Percentiles rank a stretch among this genome's conserved stretches.
Conservation (phyloP, 2,797 vertebrate genomes). For the Hemibagrus guttatus region DNA sequence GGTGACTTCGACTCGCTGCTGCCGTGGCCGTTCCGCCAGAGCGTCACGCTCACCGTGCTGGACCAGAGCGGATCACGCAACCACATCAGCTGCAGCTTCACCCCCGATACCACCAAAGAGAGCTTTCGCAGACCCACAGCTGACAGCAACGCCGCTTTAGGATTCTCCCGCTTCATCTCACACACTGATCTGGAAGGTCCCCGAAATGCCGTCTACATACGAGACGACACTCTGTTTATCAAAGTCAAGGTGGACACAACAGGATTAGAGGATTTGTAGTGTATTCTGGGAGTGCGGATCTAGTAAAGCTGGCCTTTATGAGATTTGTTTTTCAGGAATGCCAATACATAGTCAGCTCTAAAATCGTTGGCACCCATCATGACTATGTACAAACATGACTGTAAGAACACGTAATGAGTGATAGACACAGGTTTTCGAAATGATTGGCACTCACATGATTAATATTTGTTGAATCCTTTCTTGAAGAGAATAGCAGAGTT, state of each 20-base stretch:
- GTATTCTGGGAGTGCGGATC: not conserved
- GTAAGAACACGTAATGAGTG: not conserved
- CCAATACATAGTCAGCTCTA: not conserved
- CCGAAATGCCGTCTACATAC: slow-evolving; percentile 76
- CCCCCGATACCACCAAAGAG: slow-evolving; percentile 79
- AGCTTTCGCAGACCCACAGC: slow-evolving; percentile 81
- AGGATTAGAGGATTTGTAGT: slow-evolving; percentile 81
- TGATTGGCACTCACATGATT: not conserved
- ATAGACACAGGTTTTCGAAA: not conserved
- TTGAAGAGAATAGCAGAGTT: not conserved
- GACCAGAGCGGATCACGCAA: slow-evolving; percentile 86
- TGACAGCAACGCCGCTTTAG: slow-evolving; percentile 84
- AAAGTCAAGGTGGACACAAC: slow-evolving; percentile 87
- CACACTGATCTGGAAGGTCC: slow-evolving; percentile 74
- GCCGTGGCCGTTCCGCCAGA: slow-evolving; percentile 88
- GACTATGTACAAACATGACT: not conserved
- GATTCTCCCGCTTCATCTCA: slow-evolving; percentile 82
- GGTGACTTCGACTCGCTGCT: slow-evolving; percentile 88
- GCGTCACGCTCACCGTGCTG: slow-evolving; percentile 83
- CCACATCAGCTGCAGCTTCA: slow-evolving; percentile 81
- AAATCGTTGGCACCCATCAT: not conserved
- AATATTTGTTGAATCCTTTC: not conserved
- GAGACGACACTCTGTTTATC: slow-evolving; percentile 86
- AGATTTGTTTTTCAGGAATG: not conserved
- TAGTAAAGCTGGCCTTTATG: slow-evolving; percentile 12